phyloP scores from a whole-genome alignment of 2,888 invertebrate species.

The Morinoia aosen region DNA sequence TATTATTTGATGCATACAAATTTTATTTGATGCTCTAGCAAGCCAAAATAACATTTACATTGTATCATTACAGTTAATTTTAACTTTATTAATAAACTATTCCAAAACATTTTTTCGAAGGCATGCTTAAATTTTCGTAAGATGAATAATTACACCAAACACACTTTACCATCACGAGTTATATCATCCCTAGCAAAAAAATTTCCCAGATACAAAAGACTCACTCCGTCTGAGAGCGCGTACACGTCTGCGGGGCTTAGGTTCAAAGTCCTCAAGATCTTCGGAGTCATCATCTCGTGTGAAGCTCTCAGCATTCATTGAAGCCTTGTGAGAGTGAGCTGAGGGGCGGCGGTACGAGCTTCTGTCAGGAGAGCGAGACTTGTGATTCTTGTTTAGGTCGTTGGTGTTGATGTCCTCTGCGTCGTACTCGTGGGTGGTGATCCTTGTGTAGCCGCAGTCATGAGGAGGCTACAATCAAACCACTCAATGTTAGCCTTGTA shows the following conservation, averaged over 20 bases:
- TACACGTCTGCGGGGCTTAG: neutral
- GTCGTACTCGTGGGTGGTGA: neutral
- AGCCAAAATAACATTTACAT: no score
- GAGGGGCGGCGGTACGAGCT: neutral
- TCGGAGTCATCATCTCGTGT: constrained; percentile 5
- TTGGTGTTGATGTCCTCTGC: constrained; percentile 32
- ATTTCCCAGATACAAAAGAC: neutral
- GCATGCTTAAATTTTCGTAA: no score
- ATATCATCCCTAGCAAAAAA: neutral
- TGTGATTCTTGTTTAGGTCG: constrained; percentile 30
- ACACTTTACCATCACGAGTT: no score
- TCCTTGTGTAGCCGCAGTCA: constrained; percentile 30
- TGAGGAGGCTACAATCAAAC: neutral
- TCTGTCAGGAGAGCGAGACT: constrained; percentile 7
- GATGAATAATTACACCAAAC: no score
- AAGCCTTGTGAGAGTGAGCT: neutral
- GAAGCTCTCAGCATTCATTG: neutral
- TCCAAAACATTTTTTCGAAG: no score
- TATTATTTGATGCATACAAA: no score
- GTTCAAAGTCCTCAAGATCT: constrained; percentile 22
- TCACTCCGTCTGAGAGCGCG: neutral
- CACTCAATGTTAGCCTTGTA: neutral
- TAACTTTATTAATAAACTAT: no score
- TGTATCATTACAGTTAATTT: no score
- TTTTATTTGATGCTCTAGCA: no score